Conservation (phyloP, 2,797 vertebrate genomes). For the Meda fulgida region DNA sequence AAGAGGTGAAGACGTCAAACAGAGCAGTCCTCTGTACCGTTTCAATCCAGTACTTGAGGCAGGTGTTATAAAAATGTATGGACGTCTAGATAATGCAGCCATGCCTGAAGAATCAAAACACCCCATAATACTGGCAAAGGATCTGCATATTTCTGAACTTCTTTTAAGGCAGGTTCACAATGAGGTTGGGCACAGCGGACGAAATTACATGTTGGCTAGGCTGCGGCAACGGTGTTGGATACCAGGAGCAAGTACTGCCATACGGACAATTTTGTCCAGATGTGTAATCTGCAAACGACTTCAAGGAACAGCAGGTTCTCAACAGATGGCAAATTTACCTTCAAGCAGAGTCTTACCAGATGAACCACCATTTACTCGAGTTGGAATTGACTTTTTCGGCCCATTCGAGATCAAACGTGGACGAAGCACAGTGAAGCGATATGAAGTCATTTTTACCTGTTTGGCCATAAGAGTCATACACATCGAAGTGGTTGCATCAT, state of each 20-base stretch:
- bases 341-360: not conserved
- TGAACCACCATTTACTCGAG: constrained; percentile 23
- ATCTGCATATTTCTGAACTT: constrained; percentile 7
- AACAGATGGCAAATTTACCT: not conserved
- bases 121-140: constrained; percentile 7
- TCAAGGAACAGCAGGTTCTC: not conserved
- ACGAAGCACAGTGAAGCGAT: not conserved
- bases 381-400: not conserved
- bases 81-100: not conserved
- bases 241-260: constrained; percentile 5
- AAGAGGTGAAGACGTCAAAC: not conserved
- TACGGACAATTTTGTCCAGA: not conserved
- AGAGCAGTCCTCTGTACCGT: not conserved
- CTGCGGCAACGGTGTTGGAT: constrained; percentile 20
- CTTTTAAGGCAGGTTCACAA: constrained; percentile 18
- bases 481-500: not conserved
- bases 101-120: constrained; percentile 2
- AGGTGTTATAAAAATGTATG: not conserved
- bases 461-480: not conserved
- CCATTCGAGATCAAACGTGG: constrained; percentile 16
- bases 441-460: constrained; percentile 11
- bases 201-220: constrained; percentile 7
- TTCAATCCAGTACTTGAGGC: not conserved
- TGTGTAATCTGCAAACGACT: not conserved
- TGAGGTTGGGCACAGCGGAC: not conserved